phyloP scores from a whole-genome alignment of 2,888 invertebrate genomes.

The Eretmocerus hayati region DNA sequence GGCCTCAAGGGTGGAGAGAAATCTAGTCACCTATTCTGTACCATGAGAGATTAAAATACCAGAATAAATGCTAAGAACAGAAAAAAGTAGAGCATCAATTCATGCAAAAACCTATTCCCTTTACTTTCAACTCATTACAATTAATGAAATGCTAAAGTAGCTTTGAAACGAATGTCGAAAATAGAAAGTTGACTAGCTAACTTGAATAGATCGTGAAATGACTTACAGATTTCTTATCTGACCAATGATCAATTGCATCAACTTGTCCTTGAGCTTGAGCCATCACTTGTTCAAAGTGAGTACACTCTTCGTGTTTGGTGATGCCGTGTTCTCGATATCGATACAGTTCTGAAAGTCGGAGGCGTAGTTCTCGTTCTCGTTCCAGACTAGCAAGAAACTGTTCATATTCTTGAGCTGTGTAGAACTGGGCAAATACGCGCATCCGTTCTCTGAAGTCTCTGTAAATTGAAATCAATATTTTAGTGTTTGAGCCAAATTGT shows the following conservation, averaged over 20 bases:
- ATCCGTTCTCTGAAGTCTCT: constrained; percentile 78
- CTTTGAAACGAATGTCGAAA: constrained; percentile 6
- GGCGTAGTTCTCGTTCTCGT: constrained; percentile 76
- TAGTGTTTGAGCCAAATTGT: no score
- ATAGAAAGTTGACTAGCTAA: constrained; percentile 2
- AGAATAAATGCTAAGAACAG: neutral
- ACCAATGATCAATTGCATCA: constrained; percentile 53
- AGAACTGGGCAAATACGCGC: constrained; percentile 81
- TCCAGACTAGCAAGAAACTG: constrained; percentile 70
- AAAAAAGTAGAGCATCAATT: neutral
- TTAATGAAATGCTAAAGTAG: constrained; percentile 8
- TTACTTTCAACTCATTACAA: constrained; percentile 14
- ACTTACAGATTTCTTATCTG: constrained; percentile 61
- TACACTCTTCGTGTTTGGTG: constrained; percentile 74
- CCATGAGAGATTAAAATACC: neutral
- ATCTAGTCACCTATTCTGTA: neutral
- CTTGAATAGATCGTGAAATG: constrained; percentile 21
- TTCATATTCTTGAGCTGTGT: constrained; percentile 77
- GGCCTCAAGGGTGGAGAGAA: no score
- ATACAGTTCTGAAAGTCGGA: constrained; percentile 73
- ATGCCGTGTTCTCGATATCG: constrained; percentile 82
- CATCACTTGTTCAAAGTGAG: constrained; percentile 77
- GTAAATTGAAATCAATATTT: constrained; percentile 27
- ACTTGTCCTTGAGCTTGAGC: constrained; percentile 56
- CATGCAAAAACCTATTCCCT: constrained; percentile 20